Conservation (phyloP, 2,888 invertebrate genomes). For the Gibbula magus region DNA sequence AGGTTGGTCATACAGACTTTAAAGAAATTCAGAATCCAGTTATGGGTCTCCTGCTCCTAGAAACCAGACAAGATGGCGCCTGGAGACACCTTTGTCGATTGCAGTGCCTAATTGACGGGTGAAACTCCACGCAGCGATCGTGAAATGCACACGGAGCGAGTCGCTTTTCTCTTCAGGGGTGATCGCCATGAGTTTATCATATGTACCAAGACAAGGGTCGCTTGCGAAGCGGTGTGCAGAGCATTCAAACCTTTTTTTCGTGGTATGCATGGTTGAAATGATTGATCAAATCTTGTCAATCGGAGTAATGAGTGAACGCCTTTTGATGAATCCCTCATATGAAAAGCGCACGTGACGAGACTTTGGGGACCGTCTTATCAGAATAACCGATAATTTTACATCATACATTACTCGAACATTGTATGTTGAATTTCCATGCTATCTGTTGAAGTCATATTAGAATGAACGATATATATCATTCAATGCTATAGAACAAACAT, state of each 20-base stretch:
- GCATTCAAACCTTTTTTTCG: not conserved
- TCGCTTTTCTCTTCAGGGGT: not conserved
- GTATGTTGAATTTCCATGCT: no score
- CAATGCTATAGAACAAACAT: no score
- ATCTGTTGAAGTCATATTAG: no score
- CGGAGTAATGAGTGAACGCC: not conserved
- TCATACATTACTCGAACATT: no score
- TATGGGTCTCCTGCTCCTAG: not conserved
- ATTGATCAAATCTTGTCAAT: conserved; percentile 6
- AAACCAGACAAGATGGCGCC: conserved; percentile 10
- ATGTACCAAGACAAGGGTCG: not conserved
- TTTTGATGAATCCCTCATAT: not conserved
- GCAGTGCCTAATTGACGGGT: conserved; percentile 5
- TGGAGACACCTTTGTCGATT: not conserved
- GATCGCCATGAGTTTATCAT: not conserved
- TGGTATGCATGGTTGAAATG: conserved; percentile 3
- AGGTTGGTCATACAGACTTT: not conserved
- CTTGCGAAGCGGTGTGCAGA: not conserved
- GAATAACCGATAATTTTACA: no score
- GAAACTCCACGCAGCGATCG: not conserved
- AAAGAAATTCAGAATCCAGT: conserved; percentile 8
- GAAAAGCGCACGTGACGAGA: not conserved
- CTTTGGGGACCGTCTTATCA: not conserved
- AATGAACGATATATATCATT: no score
- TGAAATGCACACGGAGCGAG: not conserved